Base-by-base conservation (phyloP, 2,888 invertebrate genomes). In the Stenodera caucasica region DNA sequence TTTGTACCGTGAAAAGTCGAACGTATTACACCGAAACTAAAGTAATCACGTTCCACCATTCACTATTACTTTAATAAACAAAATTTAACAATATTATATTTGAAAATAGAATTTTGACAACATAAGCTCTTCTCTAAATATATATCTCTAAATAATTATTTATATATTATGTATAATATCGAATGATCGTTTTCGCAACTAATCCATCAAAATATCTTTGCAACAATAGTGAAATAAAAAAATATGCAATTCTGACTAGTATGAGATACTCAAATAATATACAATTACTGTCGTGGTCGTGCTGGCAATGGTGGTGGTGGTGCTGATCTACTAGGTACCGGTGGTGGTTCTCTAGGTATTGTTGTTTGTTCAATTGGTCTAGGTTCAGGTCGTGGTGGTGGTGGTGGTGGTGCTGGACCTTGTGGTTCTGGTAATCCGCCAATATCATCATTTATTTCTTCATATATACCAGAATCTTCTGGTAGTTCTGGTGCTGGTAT, bases 271-370 rank as follows among this genome's bases (percentile, higher is more conserved):
- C 14, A 8, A 30, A 49, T 11, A 49, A 37, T 37, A 37, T 29
- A 49, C 50, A 49, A 18, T 64, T 70, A 72, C 50, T 76, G 76
- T 49, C 78, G 78, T 30, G 86, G 86, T 57, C 88, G 83, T 37
- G 88, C 88, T 3, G 89, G 89, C 66, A 89, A 78, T 0, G 89
- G 89, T 18, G 89, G 89, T 6, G 89, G 89, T 14, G 80, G 86
- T 57, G 81, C 84, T 67, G 80, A 83, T 64, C 84, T 81, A 59
- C 80, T 82, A 2, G 85, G 82, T 30, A 86, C 85, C 0, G 85
- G 82, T 1, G 84, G 81, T 15, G 80, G 80, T 65, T 66, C 79
- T 75, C 73, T 75, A 9, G 84, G 82, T n/a, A 88, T 75, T 7
- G 87, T 86, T 1, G 40, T 37, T 11, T 18, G 40, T 40, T 40